A percentile compares a stretch with the other conserved stretches of the same genome.
Conservation (phyloP, 1,140 invertebrate genomes). For the Drosophila saltans region DNA sequence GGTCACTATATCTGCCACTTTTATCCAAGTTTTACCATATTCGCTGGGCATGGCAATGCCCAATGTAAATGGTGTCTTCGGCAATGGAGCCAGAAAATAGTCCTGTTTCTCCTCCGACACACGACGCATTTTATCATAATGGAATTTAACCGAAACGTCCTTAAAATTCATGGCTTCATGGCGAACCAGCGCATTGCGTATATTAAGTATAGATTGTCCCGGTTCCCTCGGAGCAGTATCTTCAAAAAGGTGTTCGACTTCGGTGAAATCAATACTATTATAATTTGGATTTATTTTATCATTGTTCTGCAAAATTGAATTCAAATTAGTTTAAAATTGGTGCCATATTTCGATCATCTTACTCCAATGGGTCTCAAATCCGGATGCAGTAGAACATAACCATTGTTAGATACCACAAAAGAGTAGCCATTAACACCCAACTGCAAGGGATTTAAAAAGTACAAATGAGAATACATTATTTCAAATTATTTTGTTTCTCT, state of each 20-base stretch:
- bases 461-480: background rate
- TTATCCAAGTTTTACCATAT: conserved; percentile 91
- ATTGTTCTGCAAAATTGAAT: conserved; percentile 54
- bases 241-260: conserved; percentile 94
- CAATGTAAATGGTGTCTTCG: conserved; percentile 92
- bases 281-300: conserved; percentile 95
- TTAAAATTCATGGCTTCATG: conserved; percentile 87
- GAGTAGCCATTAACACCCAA: conserved; percentile 98
- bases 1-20: conserved; percentile 88
- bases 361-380: conserved; percentile 89
- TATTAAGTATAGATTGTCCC: conserved; percentile 84
- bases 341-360: conserved; percentile 67
- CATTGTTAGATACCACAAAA: conserved; percentile 98
- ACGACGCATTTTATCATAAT: conserved; percentile 92
- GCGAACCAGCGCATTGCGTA: conserved; percentile 90
- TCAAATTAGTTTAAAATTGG: background rate
- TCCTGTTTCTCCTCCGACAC: conserved; percentile 91
- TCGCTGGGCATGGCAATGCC: conserved; percentile 89
- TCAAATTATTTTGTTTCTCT: background rate
- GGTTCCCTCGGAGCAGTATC: conserved; percentile 84
- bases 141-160: conserved; percentile 89
- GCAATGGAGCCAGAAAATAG: conserved; percentile 92
- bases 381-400: conserved; percentile 93
- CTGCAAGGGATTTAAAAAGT: conserved; percentile 82
- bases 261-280: conserved; percentile 97